Conservation (phyloP, 1,140 invertebrate species). For the Mizuhopecten yessoensis region DNA sequence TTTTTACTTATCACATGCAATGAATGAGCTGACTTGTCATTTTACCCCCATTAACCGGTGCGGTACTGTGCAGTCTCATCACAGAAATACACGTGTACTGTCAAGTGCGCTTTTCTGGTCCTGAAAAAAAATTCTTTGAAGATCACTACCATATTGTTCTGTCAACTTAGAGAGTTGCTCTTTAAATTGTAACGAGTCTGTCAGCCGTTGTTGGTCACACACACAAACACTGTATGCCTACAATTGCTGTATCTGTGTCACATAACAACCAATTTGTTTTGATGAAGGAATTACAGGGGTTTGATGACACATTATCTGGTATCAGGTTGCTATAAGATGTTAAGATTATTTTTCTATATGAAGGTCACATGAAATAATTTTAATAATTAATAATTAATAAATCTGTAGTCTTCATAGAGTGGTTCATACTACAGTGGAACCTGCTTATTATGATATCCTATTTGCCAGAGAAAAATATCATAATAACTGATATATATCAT, state of each 20-base stretch:
- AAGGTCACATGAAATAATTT: neutral
- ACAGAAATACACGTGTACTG: neutral
- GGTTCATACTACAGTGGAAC: neutral
- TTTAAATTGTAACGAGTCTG: neutral
- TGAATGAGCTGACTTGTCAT: neutral
- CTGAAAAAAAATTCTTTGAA: neutral
- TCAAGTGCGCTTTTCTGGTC: neutral
- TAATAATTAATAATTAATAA: too few species aligned
- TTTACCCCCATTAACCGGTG: neutral
- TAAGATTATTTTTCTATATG: neutral
- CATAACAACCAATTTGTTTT: neutral
- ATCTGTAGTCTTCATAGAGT: neutral
- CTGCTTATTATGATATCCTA: too few species aligned
- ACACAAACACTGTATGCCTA: neutral
- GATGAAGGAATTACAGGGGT: neutral
- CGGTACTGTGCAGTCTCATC: neutral
- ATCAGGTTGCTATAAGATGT: neutral
- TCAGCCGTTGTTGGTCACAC: neutral
- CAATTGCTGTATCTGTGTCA: neutral
- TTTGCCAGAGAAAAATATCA: too few species aligned
- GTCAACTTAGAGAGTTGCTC: neutral
- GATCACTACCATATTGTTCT: neutral
- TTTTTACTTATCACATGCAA: neutral
- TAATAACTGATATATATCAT: too few species aligned
- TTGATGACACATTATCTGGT: neutral